Conservation (phyloP, 2,113 vertebrate species). For the Lepisosteus oculatus region DNA sequence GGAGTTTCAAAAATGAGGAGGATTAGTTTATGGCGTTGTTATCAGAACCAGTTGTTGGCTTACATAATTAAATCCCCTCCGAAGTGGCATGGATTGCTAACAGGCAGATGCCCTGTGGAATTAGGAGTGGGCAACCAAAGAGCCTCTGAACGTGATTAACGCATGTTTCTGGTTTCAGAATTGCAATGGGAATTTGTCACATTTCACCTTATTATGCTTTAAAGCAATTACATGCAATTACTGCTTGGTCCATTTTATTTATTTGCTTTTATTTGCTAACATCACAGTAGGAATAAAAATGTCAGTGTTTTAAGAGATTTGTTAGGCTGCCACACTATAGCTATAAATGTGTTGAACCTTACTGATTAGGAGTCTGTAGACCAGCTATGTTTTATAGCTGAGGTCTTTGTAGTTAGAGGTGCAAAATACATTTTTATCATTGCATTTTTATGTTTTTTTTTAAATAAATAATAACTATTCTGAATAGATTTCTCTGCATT, state of each 20-base stretch:
- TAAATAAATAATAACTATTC: too few relatives aligned
- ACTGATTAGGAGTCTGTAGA: neutral
- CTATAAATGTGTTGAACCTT: neutral
- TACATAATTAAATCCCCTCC: slow-evolving; percentile 5
- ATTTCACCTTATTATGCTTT: slow-evolving; percentile 13
- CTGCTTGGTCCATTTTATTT: neutral
- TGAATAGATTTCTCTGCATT: too few relatives aligned
- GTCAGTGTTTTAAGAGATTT: neutral
- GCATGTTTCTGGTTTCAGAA: neutral
- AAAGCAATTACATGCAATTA: slow-evolving; percentile 4
- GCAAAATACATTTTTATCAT: too few relatives aligned
- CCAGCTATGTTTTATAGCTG: too few relatives aligned
- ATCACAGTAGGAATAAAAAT: neutral
- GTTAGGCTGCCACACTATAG: neutral
- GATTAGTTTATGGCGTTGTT: neutral
- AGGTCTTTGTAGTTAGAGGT: too few relatives aligned
- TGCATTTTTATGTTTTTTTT: too few relatives aligned
- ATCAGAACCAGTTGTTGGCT: neutral
- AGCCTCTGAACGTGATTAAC: neutral
- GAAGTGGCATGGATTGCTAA: neutral
- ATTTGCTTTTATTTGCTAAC: neutral
- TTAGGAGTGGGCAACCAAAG: neutral
- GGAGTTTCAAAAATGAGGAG: neutral
- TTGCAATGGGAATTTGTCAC: slow-evolving; percentile 14
- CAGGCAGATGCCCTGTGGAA: neutral